Evolutionary conservation across 1,140 invertebrate genomes (phyloP).

Genomic region (Cotesia typhae): DNA sequence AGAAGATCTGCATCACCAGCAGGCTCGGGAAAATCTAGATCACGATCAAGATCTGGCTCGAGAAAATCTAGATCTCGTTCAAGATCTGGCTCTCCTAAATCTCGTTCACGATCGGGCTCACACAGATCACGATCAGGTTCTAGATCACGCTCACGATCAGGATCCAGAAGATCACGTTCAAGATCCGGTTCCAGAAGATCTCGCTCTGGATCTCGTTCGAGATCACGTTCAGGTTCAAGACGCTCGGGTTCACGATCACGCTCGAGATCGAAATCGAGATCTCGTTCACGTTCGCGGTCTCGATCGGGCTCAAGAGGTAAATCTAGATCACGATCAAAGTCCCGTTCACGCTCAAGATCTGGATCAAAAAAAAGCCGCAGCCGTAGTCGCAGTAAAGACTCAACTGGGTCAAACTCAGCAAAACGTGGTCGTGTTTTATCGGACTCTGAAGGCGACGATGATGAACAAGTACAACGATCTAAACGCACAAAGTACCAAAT

Average conservation of each 20-base stretch:
- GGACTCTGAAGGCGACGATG: constrained; percentile 68
- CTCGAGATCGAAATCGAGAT: constrained; percentile 48
- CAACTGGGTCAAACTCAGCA: constrained; percentile 39
- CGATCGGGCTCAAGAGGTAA: constrained; percentile 51
- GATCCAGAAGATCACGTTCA: constrained; percentile 32
- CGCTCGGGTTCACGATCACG: constrained; percentile 11
- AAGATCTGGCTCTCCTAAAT: constrained; percentile 41
- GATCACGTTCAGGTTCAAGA: constrained; percentile 43
- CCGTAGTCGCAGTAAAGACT: constrained; percentile 54
- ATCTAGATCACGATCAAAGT: constrained; percentile 50
- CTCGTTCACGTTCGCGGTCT: constrained; percentile 51
- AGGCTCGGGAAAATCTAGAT: constrained; percentile 46
- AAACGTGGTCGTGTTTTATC: constrained; percentile 65
- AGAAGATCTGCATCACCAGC: constrained; percentile 48
- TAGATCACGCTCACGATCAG: constrained; percentile 44
- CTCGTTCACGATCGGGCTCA: constrained; percentile 36
- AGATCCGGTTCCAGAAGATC: constrained; percentile 49
- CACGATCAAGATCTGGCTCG: constrained; percentile 43
- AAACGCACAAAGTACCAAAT: constrained; percentile 56
- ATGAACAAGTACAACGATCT: constrained; percentile 51
- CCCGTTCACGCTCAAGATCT: constrained; percentile 53
- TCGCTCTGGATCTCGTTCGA: constrained; percentile 49
- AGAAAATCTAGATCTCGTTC: constrained; percentile 43
- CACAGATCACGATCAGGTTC: constrained; percentile 47
- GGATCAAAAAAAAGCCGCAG: constrained; percentile 35